Base-by-base conservation (phyloP, 2,797 vertebrate species). In the Mormyrops attenuatus region DNA sequence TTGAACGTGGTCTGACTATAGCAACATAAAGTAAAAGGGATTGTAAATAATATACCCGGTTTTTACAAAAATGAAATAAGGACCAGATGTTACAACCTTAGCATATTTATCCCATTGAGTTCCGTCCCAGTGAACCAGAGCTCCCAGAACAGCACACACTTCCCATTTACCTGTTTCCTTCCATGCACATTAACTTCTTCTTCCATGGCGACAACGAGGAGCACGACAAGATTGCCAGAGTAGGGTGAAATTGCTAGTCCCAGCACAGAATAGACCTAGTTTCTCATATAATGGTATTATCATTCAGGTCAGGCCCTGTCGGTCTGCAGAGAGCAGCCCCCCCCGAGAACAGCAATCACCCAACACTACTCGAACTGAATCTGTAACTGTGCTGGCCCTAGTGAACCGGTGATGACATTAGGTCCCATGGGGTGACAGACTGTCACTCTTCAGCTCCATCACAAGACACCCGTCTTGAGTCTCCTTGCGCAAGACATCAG, bases 301-400 rank as follows among this genome's bases (percentile, higher is more conserved):
- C 52, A 89, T 89, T 77, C 88, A 84, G 73, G 50, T 89, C 88
- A 84, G 53, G 52, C 7, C 88, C 52, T 22, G 47, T 20, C 52
- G 5, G 30, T 84, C 34, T 38, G 88, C 20, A 84, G 88, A 55
- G 69, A 82, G 73, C 50, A 34, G 3, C 41, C 3, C 41, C 47
- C 5, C 63, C 0, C 6, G 49, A 77, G 88, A 89, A 57, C 26
- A 82, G 88, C 73, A 82, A 89, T 89, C 73, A 89, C 50, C 80
- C 80, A 50, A 26, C 20, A 47, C 80, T 41, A 77, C 69, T 20
- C 69, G 6, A 30, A 41, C 69, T 77, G 69, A 77, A 77, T 77
- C 30, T 77, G 4, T 41, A 77, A 77, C 69, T 34, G 69, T 41
- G 69, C 26, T 15, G 15, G 30, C 13, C 69, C 69, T 41, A 3